phyloP scores from a whole-genome alignment of 1,140 invertebrate species.

The Drosophila suzukii region DNA sequence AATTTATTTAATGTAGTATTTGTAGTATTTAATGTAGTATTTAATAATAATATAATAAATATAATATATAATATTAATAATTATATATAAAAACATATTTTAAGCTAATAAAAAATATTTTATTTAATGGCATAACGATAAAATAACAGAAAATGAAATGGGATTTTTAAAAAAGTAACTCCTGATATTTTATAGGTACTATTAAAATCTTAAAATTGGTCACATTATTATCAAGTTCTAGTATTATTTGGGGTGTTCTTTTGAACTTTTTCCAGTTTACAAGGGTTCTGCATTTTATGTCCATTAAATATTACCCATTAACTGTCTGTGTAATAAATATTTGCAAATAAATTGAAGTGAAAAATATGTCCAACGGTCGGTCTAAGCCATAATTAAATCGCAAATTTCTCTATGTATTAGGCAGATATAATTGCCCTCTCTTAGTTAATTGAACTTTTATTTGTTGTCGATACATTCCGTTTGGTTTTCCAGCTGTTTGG shows the following conservation, averaged over 20 bases:
- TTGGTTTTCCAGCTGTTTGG: neutral
- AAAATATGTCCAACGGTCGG: neutral
- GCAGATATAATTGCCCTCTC: neutral
- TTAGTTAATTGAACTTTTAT: constrained; percentile 6
- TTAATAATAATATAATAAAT: too few relatives aligned
- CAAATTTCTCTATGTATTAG: neutral
- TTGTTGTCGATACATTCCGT: constrained; percentile 5
- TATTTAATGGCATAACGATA: too few relatives aligned
- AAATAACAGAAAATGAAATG: too few relatives aligned
- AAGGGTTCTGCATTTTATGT: neutral
- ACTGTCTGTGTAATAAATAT: neutral
- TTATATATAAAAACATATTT: too few relatives aligned
- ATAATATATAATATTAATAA: too few relatives aligned
- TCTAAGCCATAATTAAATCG: constrained; percentile 4
- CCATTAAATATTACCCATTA: neutral
- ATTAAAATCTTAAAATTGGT: too few relatives aligned
- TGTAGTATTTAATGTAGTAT: too few relatives aligned
- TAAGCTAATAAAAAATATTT: too few relatives aligned
- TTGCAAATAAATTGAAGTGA: neutral
- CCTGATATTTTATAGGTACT: too few relatives aligned
- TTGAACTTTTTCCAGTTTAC: neutral
- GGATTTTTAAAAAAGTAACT: too few relatives aligned
- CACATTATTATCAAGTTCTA: too few relatives aligned
- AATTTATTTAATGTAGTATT: neutral
- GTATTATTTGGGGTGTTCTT: too few relatives aligned